Base-by-base conservation (phyloP, 2,113 vertebrate species). In the Nothobranchius kuhntae region DNA sequence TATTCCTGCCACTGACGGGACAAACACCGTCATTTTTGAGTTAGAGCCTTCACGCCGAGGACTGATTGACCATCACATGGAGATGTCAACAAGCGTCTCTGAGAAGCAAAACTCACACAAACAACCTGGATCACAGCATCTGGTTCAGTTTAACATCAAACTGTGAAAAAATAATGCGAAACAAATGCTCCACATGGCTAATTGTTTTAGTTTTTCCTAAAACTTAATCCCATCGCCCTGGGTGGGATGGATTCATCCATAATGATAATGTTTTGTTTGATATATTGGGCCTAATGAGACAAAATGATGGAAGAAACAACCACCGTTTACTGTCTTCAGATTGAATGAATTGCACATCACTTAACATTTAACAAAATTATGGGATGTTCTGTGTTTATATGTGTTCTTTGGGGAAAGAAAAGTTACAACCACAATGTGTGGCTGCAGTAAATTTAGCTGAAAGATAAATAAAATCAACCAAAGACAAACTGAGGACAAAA, bases 101-200 rank as follows among this genome's bases (percentile, higher is more conserved):
- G 53, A 14, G 69, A 63, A 65, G 48, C 52, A 77, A 36, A 53
- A 21, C 26, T 59, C 47, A 10, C 30, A 51, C 65, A 71, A 81
- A 84, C 68, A 68, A 54, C 12, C 55, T 48, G 47, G 11, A 64
- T 50, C 56, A 2, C 13, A 5, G 48, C 69, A 75, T 80, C 77
- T 77, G 83, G 44, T 81, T 75, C 67, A 7, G 63, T 50, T 83
- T 73, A 76, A 54, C 42, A 26, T 17, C 46, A 47, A 61, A 69
- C 11, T 54, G 54, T 73, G 65, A 74, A 75, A 69, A 53, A 21
- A 14, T 68, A 83, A 81, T 48, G 9, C 9, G 9, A 84, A 86
- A 71, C 55, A 86, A 80, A 84, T 79, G 67, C 52, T 13, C 21
- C 45, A 58, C 24, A 52, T 45, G 26, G 53, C 13, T 17, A 21